A percentile compares a stretch with the other conserved stretches of the same genome.
phyloP scores from a whole-genome alignment of 2,113 vertebrate genomes.

The Sinosuthora webbiana region DNA sequence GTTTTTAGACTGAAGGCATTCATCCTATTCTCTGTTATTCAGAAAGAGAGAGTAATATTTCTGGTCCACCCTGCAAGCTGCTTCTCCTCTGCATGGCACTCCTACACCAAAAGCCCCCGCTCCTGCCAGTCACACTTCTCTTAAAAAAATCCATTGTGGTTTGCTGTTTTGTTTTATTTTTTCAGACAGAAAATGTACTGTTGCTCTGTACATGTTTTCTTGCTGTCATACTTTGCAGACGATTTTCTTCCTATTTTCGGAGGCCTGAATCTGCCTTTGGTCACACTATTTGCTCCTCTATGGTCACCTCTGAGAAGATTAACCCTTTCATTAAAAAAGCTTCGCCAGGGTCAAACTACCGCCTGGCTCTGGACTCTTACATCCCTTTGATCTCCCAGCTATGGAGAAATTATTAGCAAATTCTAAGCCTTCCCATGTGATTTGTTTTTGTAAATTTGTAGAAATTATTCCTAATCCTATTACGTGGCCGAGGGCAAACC shows the following conservation, averaged over 20 bases:
- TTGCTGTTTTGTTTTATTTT: conserved; percentile 66
- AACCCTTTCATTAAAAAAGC: conserved; percentile 99
- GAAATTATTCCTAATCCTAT: conserved; percentile 99
- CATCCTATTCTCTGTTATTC: conserved; percentile 34
- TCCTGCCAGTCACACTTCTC: conserved; percentile 32
- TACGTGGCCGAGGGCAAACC: conserved; percentile 89
- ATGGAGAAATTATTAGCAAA: conserved; percentile 98
- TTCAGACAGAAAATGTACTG: conserved; percentile 75
- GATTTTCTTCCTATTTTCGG: conserved; percentile 85
- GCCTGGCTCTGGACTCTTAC: conserved; percentile 84
- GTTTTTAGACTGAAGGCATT: conserved; percentile 8
- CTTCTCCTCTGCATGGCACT: background rate
- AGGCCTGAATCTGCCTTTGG: conserved; percentile 96
- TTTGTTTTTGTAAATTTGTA: conserved; percentile 99
- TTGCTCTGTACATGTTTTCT: conserved; percentile 85
- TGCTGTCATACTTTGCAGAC: conserved; percentile 85
- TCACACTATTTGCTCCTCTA: conserved; percentile 98
- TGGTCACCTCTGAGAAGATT: conserved; percentile 99
- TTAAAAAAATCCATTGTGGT: conserved; percentile 53
- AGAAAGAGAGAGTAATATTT: conserved; percentile 32
- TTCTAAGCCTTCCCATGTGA: conserved; percentile 98
- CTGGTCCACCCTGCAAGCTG: conserved; percentile 23
- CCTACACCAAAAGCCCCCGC: background rate
- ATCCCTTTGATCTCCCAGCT: conserved; percentile 97
- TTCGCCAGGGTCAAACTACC: conserved; percentile 92